phyloP scores from a whole-genome alignment of 2,797 vertebrate species.

The Bradypus variegatus region DNA sequence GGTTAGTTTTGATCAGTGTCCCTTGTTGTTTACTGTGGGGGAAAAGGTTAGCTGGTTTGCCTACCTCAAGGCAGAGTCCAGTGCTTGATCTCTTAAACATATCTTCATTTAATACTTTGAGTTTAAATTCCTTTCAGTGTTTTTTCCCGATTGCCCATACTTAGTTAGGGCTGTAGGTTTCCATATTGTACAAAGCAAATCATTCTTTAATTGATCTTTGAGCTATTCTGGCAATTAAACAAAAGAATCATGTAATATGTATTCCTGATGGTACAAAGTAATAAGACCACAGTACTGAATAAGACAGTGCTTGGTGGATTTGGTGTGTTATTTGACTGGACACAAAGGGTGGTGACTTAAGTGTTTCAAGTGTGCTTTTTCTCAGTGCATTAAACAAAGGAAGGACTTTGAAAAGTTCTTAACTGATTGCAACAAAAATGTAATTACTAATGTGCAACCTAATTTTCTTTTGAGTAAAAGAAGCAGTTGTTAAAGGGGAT shows the following conservation, averaged over 20 bases:
- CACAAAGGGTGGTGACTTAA: conserved; percentile 4
- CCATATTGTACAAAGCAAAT: neutral
- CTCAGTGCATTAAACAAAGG: neutral
- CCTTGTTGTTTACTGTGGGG: conserved; percentile 1
- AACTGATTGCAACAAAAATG: conserved; percentile 30
- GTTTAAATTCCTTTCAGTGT: neutral
- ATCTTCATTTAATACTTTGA: neutral
- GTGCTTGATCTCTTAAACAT: conserved; percentile 41
- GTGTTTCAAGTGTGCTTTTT: conserved; percentile 32
- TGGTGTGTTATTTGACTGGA: neutral
- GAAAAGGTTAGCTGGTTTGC: neutral
- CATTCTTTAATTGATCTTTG: neutral
- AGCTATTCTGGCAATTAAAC: neutral
- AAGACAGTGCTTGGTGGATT: conserved; percentile 9
- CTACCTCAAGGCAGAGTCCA: neutral
- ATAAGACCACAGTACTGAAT: neutral
- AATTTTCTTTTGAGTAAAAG: neutral
- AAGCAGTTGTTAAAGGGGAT: neutral
- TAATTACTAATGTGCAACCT: neutral
- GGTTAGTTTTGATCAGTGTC: conserved; percentile 49
- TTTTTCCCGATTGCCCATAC: neutral
- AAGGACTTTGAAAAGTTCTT: neutral
- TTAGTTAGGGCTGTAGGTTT: conserved; percentile 25
- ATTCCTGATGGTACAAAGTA: neutral
- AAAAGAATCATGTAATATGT: neutral